phyloP scores from a whole-genome alignment of 2,113 vertebrate genomes.

The Myxocyprinus asiaticus region DNA sequence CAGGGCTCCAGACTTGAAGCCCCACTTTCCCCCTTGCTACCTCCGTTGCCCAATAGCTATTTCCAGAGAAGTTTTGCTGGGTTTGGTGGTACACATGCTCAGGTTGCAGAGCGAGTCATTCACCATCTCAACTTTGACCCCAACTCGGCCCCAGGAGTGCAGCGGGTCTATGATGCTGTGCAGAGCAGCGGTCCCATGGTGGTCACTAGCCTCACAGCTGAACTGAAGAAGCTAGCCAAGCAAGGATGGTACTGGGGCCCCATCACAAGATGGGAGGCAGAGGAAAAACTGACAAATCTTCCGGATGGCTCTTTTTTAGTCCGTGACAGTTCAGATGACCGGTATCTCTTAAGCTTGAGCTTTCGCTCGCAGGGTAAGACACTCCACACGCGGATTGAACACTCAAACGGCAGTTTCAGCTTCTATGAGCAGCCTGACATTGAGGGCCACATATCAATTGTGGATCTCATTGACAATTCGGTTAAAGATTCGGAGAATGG shows the following conservation, averaged over 20 bases:
- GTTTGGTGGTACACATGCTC: conserved; percentile 77
- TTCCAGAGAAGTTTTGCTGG: conserved; percentile 81
- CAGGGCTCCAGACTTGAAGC: conserved; percentile 77
- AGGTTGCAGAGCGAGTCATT: conserved; percentile 78
- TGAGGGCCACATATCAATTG: conserved; percentile 96
- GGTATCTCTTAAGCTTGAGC: conserved; percentile 95
- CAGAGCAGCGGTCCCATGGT: conserved; percentile 84
- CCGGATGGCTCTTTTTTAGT: conserved; percentile 94
- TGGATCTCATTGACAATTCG: conserved; percentile 95
- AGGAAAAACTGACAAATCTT: conserved; percentile 91
- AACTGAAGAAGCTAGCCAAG: conserved; percentile 86
- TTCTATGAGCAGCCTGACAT: conserved; percentile 98
- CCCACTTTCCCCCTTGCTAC: conserved; percentile 82
- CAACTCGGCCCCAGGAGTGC: conserved; percentile 82
- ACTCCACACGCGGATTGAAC: conserved; percentile 96
- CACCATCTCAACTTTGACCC: conserved; percentile 88
- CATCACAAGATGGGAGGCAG: conserved; percentile 96
- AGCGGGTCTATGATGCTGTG: conserved; percentile 85
- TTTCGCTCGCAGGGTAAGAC: conserved; percentile 96
- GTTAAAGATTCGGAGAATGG: conserved; percentile 98
- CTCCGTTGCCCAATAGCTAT: conserved; percentile 79
- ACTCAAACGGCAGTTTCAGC: conserved; percentile 97
- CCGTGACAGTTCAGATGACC: conserved; percentile 95
- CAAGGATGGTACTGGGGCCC: conserved; percentile 99
- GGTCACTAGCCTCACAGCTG: conserved; percentile 85